Evolutionary conservation across 2,113 vertebrate genomes (phyloP).

Genomic region (Dromiciops gliroides): DNA sequence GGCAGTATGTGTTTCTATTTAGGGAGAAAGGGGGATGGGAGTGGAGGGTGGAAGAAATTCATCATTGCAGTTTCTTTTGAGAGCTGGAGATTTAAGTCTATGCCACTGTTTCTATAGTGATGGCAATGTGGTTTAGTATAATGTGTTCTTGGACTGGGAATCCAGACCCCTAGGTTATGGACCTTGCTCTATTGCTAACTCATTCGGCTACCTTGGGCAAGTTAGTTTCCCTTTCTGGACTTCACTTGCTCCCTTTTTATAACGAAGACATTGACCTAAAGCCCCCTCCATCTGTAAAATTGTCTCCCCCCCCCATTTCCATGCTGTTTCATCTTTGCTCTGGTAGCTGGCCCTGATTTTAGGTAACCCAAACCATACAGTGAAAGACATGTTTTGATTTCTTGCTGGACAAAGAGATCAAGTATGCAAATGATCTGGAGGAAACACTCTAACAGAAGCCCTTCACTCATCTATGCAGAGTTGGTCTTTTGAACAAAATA

Average conservation of each 20-base stretch:
- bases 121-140: not conserved
- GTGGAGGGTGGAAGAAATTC: not conserved
- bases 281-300: not conserved
- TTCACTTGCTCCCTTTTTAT: not conserved
- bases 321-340: not conserved
- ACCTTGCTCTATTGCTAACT: not conserved
- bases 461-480: not conserved
- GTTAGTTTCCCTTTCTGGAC: not conserved
- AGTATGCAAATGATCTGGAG: not conserved
- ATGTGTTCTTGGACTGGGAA: not conserved
- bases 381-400: not conserved
- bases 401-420: not conserved
- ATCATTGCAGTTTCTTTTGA: not conserved
- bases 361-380: not conserved
- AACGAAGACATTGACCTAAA: rapidly evolving
- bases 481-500: not conserved
- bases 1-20: not conserved
- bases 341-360: not conserved
- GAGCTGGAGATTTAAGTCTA: not conserved
- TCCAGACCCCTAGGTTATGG: not conserved
- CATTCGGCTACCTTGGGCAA: not conserved
- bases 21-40: not conserved
- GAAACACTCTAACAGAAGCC: not conserved
- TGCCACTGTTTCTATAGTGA: not conserved
- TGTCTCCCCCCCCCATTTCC: not conserved